Evolutionary conservation across 1,140 invertebrate species (phyloP).

Genomic region (Idris sp.): DNA sequence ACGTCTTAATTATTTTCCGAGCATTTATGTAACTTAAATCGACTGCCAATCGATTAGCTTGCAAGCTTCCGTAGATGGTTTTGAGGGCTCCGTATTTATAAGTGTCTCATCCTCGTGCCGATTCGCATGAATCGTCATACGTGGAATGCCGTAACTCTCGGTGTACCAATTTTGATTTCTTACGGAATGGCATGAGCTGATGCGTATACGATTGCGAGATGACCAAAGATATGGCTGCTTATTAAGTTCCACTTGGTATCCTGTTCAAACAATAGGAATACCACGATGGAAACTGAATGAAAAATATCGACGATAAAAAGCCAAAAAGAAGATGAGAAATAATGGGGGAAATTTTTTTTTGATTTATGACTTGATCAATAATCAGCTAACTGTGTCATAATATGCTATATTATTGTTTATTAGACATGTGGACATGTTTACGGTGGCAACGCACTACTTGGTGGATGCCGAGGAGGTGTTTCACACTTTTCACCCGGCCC

Average conservation of each 20-base stretch:
- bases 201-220: constrained; percentile 57
- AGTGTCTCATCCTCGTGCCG: constrained; percentile 52
- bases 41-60: constrained; percentile 37
- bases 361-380: too few relatives aligned
- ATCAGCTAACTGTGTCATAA: too few relatives aligned
- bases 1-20: constrained; percentile 50
- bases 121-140: constrained; percentile 26
- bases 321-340: constrained; percentile 11
- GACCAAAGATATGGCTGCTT: constrained; percentile 47
- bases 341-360: constrained; percentile 11
- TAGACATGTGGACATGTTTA: constrained; percentile 82
- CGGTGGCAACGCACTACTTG: constrained; percentile 84
- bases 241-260: constrained; percentile 56
- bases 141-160: constrained; percentile 39
- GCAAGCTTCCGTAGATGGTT: constrained; percentile 51
- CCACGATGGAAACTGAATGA: constrained; percentile 49
- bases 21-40: background rate
- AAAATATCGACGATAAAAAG: constrained; percentile 29
- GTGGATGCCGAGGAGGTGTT: constrained; percentile 80
- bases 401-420: too few relatives aligned
- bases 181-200: constrained; percentile 57
- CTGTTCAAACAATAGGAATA: constrained; percentile 48
- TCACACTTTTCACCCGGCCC: constrained; percentile 85
- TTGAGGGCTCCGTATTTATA: constrained; percentile 10
- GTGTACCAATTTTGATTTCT: constrained; percentile 60